Percentiles rank a stretch among this genome's conserved stretches.
These are phyloP conservation scores for Siderastrea radians DNA, from an alignment of 92 coral and sea anemone genomes.

Conservation along the genomic window DNA sequence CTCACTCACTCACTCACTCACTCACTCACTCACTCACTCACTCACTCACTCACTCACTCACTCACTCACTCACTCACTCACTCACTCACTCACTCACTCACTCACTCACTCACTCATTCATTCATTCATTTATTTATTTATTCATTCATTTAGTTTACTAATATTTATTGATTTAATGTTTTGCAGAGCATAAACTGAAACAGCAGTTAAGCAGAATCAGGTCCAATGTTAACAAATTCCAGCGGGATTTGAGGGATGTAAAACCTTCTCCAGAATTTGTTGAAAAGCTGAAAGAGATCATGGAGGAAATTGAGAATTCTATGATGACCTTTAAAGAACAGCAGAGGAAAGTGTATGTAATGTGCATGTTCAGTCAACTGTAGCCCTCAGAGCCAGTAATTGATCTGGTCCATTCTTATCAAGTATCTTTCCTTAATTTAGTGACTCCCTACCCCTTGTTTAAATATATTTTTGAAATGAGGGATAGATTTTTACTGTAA, in stretches of 20 bases:
- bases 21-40: too few species aligned
- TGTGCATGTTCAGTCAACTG: not conserved
- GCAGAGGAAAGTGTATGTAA: conserved; percentile 88
- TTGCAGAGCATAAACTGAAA: conserved; percentile 80
- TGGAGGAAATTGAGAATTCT: conserved; percentile 97
- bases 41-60: too few species aligned
- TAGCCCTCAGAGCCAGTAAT: not conserved
- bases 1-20: too few species aligned
- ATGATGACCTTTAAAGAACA: conserved; percentile 96
- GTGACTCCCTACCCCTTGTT: not conserved
- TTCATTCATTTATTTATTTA: too few species aligned
- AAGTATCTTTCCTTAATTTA: too few species aligned
- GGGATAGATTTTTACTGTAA: too few species aligned
- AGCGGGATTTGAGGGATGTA: conserved; percentile 90
- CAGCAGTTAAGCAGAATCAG: conserved; percentile 87
- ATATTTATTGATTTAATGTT: conserved; percentile 1
- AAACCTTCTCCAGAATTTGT: conserved; percentile 97
- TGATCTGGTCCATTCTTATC: not conserved
- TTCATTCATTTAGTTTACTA: not conserved
- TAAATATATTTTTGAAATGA: too few species aligned
- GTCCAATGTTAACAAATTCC: conserved; percentile 91
- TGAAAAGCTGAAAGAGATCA: conserved; percentile 91
- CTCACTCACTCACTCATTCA: too few species aligned
- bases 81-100: too few species aligned
- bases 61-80: too few species aligned